Percentiles rank a stretch among this genome's conserved stretches.
phyloP scores from a whole-genome alignment of 2,113 vertebrate genomes.

The Sporophila hypoxantha region DNA sequence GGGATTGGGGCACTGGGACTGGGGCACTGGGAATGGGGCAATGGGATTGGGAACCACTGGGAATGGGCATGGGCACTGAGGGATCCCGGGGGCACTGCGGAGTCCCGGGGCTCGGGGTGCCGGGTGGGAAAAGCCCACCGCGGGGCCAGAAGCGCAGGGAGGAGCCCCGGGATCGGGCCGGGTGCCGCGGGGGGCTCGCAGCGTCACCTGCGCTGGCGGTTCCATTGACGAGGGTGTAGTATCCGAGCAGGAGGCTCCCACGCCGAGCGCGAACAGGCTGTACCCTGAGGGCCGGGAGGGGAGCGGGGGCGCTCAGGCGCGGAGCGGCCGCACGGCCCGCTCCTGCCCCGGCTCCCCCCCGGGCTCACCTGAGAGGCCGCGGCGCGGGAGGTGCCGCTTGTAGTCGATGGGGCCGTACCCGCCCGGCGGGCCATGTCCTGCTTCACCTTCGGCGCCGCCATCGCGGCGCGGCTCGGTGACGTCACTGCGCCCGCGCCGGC shows the following conservation, averaged over 20 bases:
- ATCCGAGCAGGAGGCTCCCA: not conserved
- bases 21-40: too few relatives aligned
- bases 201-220: not conserved
- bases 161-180: too few relatives aligned
- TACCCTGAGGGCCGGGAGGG: not conserved
- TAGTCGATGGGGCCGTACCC: conserved; percentile 88
- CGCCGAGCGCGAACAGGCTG: not conserved
- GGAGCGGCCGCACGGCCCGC: not conserved
- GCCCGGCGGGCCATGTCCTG: conserved; percentile 92
- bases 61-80: too few relatives aligned
- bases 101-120: not conserved
- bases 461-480: not conserved
- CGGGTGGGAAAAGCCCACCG: not conserved
- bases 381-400: conserved; percentile 85
- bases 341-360: not conserved
- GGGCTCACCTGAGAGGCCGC: conserved; percentile 82
- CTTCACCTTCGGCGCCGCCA: conserved; percentile 95
- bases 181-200: not conserved
- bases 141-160: too few relatives aligned
- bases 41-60: too few relatives aligned
- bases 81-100: too few relatives aligned
- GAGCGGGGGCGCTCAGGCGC: too few relatives aligned
- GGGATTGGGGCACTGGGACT: too few relatives aligned
- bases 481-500: not conserved
- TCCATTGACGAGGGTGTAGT: not conserved